These are phyloP conservation scores for Xerus rutilus DNA, from an alignment of 2,797 vertebrate genomes.

Conservation along the genomic window DNA sequence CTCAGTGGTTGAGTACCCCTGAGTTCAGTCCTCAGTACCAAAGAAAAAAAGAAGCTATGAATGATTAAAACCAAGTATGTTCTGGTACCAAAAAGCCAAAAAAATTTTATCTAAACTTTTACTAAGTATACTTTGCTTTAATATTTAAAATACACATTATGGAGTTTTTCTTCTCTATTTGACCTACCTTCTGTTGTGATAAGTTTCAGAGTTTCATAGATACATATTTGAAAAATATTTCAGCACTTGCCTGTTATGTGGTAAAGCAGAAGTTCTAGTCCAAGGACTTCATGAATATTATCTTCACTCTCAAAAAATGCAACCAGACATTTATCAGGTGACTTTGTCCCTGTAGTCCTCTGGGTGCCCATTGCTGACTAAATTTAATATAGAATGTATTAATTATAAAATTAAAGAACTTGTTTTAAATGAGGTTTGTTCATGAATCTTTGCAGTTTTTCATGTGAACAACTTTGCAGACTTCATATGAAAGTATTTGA, in stretches of 20 bases:
- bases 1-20: too few species aligned
- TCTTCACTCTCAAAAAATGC: slow-evolving; percentile 33
- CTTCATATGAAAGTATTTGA: slow-evolving; percentile 44
- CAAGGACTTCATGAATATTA: not conserved
- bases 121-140: not conserved
- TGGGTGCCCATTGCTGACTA: not conserved
- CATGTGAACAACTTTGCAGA: not conserved
- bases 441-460: slow-evolving; percentile 36
- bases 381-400: not conserved
- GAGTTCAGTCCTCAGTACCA: too few species aligned
- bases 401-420: slow-evolving; percentile 60
- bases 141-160: not conserved
- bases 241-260: not conserved
- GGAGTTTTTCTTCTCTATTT: not conserved
- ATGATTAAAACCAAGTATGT: not conserved
- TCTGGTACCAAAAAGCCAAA: not conserved
- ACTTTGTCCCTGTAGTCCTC: not conserved
- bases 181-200: not conserved
- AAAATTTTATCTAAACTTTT: not conserved
- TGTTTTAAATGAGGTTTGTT: not conserved
- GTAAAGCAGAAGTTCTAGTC: not conserved
- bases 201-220: not conserved
- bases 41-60: not conserved
- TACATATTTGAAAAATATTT: not conserved
- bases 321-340: not conserved